Evolutionary conservation across 2,888 invertebrate genomes (phyloP).

Genomic region (Patella ulyssiponensis): DNA sequence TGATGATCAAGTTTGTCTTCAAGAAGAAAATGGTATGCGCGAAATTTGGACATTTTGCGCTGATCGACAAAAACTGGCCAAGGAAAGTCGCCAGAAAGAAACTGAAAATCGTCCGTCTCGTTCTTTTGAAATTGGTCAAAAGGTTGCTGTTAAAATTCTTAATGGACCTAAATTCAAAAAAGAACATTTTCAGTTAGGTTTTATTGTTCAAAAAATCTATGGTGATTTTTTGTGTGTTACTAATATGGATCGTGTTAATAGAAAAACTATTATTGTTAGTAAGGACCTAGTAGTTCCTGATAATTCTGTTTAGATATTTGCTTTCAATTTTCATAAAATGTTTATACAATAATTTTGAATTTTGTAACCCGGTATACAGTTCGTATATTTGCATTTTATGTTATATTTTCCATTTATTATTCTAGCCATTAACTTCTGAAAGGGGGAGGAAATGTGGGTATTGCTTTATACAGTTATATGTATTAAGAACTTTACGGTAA

Average conservation of each 20-base stretch:
- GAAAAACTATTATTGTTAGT: background rate
- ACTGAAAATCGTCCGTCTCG: background rate
- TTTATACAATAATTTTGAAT: too few relatives aligned
- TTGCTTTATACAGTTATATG: too few relatives aligned
- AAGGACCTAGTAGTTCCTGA: background rate
- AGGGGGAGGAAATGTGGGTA: too few relatives aligned
- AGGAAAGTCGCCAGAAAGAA: background rate
- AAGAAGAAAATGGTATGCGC: background rate
- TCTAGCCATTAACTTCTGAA: too few relatives aligned
- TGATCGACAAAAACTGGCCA: background rate
- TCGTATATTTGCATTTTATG: too few relatives aligned
- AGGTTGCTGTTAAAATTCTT: constrained; percentile 2
- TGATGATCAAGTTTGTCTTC: background rate
- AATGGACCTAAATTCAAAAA: constrained; percentile 10
- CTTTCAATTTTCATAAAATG: too few relatives aligned
- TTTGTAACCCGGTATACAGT: too few relatives aligned
- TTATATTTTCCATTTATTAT: too few relatives aligned
- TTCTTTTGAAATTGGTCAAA: constrained; percentile 7
- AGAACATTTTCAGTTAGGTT: constrained; percentile 10
- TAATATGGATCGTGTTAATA: background rate
- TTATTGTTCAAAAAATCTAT: constrained; percentile 2
- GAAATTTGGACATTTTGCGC: background rate
- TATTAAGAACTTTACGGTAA: too few relatives aligned
- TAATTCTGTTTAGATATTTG: background rate
- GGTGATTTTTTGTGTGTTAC: background rate